A percentile compares a stretch with the other conserved stretches of the same genome.
These are phyloP conservation scores for Parthenolecanium corni DNA, from an alignment of 2,888 invertebrate species.

Conservation along the genomic window DNA sequence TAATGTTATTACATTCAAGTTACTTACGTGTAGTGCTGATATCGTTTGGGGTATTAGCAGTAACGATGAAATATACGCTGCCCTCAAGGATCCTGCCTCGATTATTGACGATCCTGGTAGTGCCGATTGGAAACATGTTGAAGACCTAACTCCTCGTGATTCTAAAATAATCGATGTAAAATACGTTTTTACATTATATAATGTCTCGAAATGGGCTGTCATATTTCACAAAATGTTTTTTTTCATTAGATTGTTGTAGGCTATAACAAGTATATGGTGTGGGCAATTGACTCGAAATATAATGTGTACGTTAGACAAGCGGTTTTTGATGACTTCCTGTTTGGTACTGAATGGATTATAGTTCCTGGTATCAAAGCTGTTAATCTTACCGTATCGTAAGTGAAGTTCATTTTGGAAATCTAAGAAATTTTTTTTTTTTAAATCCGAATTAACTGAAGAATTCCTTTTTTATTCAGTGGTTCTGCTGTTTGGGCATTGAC, in stretches of 20 bases:
- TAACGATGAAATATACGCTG: constrained; percentile 41
- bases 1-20: constrained; percentile 37
- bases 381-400: constrained; percentile 39
- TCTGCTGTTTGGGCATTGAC: constrained; percentile 42
- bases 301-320: constrained; percentile 43
- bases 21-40: constrained; percentile 41
- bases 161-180: constrained; percentile 13
- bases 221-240: background rate
- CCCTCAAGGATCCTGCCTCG: constrained; percentile 40
- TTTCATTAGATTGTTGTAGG: constrained; percentile 40
- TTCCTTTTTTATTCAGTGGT: constrained; percentile 35
- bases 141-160: constrained; percentile 21
- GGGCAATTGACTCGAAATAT: constrained; percentile 42
- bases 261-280: constrained; percentile 39
- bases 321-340: constrained; percentile 41
- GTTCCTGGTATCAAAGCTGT: constrained; percentile 41
- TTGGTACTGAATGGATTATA: constrained; percentile 44
- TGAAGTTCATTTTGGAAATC: constrained; percentile 9
- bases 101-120: constrained; percentile 39
- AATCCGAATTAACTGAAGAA: too few relatives aligned
- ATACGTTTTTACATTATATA: background rate
- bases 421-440: background rate
- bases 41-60: constrained; percentile 44
- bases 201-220: background rate
- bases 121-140: constrained; percentile 43